phyloP scores from a whole-genome alignment of 37 sponge, comb jelly and placozoan genomes.

The Corticium candelabrum region DNA sequence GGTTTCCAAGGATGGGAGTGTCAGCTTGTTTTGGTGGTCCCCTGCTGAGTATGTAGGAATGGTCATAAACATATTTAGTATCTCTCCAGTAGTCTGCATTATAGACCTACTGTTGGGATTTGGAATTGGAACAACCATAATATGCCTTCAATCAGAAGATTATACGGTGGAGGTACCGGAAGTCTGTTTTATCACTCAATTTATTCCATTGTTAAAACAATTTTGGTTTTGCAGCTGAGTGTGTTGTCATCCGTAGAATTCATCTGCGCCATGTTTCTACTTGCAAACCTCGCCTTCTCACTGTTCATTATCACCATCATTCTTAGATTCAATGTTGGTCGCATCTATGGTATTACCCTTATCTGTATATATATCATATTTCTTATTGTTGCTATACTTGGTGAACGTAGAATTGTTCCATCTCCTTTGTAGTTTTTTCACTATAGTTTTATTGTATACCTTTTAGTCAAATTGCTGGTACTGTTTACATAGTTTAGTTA shows the following conservation, averaged over 20 bases:
- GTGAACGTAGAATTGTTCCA: too few species aligned
- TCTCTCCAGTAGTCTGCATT: too few species aligned
- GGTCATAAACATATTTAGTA: background rate
- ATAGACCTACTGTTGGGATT: background rate
- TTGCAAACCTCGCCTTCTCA: constrained; percentile 50
- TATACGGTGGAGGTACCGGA: too few species aligned
- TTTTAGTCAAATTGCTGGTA: too few species aligned
- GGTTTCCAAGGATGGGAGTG: constrained; percentile 92
- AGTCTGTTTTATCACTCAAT: too few species aligned
- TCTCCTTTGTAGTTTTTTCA: too few species aligned
- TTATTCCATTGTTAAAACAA: too few species aligned
- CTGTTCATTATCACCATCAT: constrained; percentile 37
- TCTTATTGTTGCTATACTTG: constrained; percentile 53
- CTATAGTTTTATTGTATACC: too few species aligned
- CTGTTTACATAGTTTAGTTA: too few species aligned
- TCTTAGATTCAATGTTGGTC: constrained; percentile 48
- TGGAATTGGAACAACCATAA: too few species aligned
- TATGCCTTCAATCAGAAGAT: too few species aligned
- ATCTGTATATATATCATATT: constrained; percentile 56
- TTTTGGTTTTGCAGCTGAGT: background rate
- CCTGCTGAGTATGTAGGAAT: constrained; percentile 73
- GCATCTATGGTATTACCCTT: constrained; percentile 55
- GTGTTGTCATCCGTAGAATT: constrained; percentile 56
- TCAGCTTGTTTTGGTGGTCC: constrained; percentile 98
- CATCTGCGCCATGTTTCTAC: constrained; percentile 60